A percentile compares a stretch with the other conserved stretches of the same genome.
These are phyloP conservation scores for Electrophaes corylata DNA, from an alignment of 2,888 invertebrate genomes.

Conservation along the genomic window DNA sequence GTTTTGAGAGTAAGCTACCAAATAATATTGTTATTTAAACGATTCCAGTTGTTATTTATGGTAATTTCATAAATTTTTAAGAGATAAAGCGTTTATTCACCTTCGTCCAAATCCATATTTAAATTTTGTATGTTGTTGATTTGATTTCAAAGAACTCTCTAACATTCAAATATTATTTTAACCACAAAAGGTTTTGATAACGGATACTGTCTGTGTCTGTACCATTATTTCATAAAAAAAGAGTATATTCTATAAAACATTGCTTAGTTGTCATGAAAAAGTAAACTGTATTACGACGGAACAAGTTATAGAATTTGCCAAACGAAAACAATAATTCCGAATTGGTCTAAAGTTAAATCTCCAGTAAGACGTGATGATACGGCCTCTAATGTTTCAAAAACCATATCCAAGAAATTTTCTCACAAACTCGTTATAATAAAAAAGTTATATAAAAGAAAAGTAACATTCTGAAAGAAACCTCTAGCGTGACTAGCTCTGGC, in stretches of 20 bases:
- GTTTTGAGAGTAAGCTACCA: constrained; percentile 21
- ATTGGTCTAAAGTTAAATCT: background rate
- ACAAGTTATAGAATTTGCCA: background rate
- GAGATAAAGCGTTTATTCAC: too few relatives aligned
- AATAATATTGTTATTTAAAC: constrained; percentile 2
- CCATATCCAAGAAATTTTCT: background rate
- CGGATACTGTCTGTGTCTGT: too few relatives aligned
- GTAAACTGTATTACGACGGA: background rate
- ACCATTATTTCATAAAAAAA: too few relatives aligned
- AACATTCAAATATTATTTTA: too few relatives aligned
- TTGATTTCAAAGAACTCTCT: too few relatives aligned
- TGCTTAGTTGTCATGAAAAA: background rate
- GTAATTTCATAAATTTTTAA: too few relatives aligned
- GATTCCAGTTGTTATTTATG: too few relatives aligned
- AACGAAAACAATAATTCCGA: background rate
- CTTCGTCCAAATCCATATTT: too few relatives aligned
- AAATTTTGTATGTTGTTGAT: too few relatives aligned
- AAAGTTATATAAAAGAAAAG: constrained; percentile 15
- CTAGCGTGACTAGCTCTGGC: constrained; percentile 50
- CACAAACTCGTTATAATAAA: constrained; percentile 11
- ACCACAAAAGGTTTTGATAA: too few relatives aligned
- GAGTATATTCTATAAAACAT: too few relatives aligned
- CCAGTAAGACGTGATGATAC: background rate
- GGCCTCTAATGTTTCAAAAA: background rate
- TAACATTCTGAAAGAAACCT: constrained; percentile 21